Conservation (phyloP, 23 tunicate genomes). For the Phallusia fumigata region DNA sequence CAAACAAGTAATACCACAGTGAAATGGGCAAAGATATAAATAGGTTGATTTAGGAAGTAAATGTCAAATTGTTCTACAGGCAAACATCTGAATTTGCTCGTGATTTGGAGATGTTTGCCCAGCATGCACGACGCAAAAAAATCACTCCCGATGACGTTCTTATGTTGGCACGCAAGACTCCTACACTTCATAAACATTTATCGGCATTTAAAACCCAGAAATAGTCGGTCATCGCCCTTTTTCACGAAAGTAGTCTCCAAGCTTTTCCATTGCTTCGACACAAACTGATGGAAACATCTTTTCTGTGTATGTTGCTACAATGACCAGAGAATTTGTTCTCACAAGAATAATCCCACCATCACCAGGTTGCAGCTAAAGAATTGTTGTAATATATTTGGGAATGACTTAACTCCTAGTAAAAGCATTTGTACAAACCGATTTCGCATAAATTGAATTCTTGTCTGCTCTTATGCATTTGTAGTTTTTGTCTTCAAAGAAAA, state of each 20-base stretch:
- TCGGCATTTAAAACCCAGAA: neutral
- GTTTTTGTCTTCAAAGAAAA: slow-evolving; percentile 63
- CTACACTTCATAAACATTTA: slow-evolving; percentile 3
- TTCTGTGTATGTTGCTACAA: slow-evolving; percentile 74
- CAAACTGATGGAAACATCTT: slow-evolving; percentile 90
- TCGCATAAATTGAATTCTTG: slow-evolving; percentile 82
- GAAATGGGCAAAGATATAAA: neutral
- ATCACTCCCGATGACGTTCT: slow-evolving; percentile 3
- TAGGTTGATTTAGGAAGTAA: too few relatives aligned
- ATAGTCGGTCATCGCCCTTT: slow-evolving; percentile 53
- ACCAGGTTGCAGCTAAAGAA: slow-evolving; percentile 4
- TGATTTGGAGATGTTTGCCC: slow-evolving; percentile 7
- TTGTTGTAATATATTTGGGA: neutral
- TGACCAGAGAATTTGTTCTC: slow-evolving; percentile 51
- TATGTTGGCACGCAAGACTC: slow-evolving; percentile 12
- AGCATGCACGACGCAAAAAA: slow-evolving; percentile 17
- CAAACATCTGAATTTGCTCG: slow-evolving; percentile 7
- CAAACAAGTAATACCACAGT: neutral
- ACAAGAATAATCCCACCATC: slow-evolving; percentile 63
- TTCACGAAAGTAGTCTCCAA: slow-evolving; percentile 84
- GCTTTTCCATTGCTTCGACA: slow-evolving; percentile 89
- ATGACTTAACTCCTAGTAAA: neutral
- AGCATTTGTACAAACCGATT: slow-evolving; percentile 40
- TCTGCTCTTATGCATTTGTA: slow-evolving; percentile 85
- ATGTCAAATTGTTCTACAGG: neutral